Percentiles rank a stretch among this genome's conserved stretches.
These are phyloP conservation scores for Argyra leucocephala DNA, from an alignment of 2,888 invertebrate species.

Conservation along the genomic window DNA sequence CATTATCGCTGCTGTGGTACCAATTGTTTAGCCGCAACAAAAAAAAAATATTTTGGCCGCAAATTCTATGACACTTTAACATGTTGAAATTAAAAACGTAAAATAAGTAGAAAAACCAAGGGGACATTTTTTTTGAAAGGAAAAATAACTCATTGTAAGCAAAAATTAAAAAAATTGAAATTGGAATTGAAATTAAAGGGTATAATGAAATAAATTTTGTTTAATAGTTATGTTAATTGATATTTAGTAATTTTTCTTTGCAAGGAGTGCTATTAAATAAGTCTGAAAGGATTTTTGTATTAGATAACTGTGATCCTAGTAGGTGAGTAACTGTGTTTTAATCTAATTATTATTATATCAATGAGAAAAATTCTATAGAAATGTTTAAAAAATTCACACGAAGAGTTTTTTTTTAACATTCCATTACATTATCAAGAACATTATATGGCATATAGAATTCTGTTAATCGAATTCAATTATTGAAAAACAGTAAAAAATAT, in stretches of 20 bases:
- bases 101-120: neutral
- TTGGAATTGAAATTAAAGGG: neutral
- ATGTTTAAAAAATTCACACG: too few species aligned
- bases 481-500: too few species aligned
- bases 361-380: too few species aligned
- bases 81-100: neutral
- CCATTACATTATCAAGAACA: too few species aligned
- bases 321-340: too few species aligned
- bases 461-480: too few species aligned
- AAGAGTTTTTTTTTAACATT: too few species aligned
- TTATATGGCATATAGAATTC: too few species aligned
- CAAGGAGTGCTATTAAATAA: neutral
- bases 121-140: neutral
- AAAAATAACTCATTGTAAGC: too few species aligned
- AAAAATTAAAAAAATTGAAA: neutral
- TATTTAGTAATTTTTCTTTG: neutral
- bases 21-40: constrained; percentile 11
- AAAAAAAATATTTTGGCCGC: neutral
- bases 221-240: neutral
- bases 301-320: too few species aligned
- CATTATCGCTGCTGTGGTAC: constrained; percentile 11
- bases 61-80: neutral
- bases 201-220: neutral
- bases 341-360: too few species aligned
- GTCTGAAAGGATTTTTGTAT: neutral